Evolutionary conservation across 2,888 invertebrate species (phyloP), one percentile per base, ranked within the genome.

Genomic region (Timema podura): DNA sequence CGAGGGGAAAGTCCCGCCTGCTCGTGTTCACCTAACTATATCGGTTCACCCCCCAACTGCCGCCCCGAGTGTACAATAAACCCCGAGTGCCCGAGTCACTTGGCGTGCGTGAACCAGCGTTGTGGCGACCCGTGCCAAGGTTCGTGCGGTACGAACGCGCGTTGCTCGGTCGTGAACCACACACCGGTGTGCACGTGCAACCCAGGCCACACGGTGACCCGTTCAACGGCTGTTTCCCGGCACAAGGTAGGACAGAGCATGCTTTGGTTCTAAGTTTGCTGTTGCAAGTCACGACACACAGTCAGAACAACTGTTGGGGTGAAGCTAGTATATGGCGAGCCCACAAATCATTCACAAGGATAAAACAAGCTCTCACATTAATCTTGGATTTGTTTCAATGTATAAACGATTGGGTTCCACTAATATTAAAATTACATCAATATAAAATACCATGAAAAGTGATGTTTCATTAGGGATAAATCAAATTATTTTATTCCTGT

Each of bases 81-180:
- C 76, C 86, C 88, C 11, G 91, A 92, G 76, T 92, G 91, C 79
- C 81, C 87, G 70, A 84, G 88, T 61, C 85, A 86, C 75, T 83
- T 87, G 76, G 88, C 90, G 15, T 92, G 91, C 75, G 85, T 89
- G 73, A 89, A 89, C 76, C 87, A 88, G 71, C 87, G 87, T 77
- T 92, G 91, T 76, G 84, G 86, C 54, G 89, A 92, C 79, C 91
- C 91, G 48, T 92, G 91, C 75, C 87, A 88, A 64, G 91, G 90
- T 72, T 89, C 89, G 11, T 92, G 91, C 78, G 91, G 91, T 6
- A 82, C 86, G 30, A 88, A 88, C 73, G 89, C 91, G 46, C 83
- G 85, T 75, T 92, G 91, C 78, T 86, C 88, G 79, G 91, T 91
- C 64, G 86, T 89, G 70, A 88, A 89, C 76, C 91, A 92, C 76